Base-by-base conservation (phyloP, 2,113 vertebrate genomes). In the Plectropomus leopardus region DNA sequence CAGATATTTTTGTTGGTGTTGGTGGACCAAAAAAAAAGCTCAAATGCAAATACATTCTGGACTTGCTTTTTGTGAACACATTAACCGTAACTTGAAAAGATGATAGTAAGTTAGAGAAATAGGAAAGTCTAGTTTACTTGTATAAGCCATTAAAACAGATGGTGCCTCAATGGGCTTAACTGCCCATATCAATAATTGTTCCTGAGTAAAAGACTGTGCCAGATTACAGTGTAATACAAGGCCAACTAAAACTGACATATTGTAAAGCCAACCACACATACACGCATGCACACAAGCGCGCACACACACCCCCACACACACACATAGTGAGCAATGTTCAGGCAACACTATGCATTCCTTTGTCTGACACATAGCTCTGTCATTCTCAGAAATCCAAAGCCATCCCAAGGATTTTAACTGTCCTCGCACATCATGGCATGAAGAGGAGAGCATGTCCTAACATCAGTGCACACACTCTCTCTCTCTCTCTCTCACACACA, bases 361-460 rank as follows among this genome's bases (percentile, higher is more conserved):
- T 58, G 36, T 82, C 55, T 83, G 78, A 83, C 72, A 61, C 54
- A 69, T 60, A 61, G 17, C 61, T 70, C 65, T 77, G 83, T 80
- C 67, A 78, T 76, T 77, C 79, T 80, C 77, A 69, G 75, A 84
- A 89, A 88, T 79, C 76, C 72, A 65, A 77, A 72, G 74, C 71
- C 60, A 67, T 79, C 84, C 63, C 60, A 76, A 68, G 32, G 53
- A 86, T 84, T 76, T 82, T 26, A 76, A 54, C 80, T 75, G 80
- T 84, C 76, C 72, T 86, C 32, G 47, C 70, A 78, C 82, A 57
- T 72, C 54, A 54, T 34, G 24, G 75, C 19, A 60, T 60, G 58
- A 65, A 79, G 53, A 75, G n/a, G 14, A 57, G 50, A 71, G 64
- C 67, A 23, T 75, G 78, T 73, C 48, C 42, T 28, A 72, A 86